A percentile compares a stretch with the other conserved stretches of the same genome.
Evolutionary conservation across 2,113 vertebrate genomes (phyloP).

Genomic region (Cyanistes caeruleus): DNA sequence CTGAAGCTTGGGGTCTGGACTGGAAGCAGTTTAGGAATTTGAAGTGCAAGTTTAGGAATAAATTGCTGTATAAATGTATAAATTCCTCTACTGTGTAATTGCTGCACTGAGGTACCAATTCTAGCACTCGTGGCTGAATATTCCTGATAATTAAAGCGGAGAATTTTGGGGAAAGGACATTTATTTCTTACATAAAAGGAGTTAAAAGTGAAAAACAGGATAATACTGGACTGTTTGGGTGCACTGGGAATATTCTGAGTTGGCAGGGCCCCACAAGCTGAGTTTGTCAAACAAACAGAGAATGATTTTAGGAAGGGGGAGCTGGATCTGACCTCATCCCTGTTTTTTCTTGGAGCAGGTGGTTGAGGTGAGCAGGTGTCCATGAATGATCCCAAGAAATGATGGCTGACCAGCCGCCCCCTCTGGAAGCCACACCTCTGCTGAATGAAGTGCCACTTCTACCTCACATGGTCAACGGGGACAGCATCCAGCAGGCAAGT

Average conservation of each 20-base stretch:
- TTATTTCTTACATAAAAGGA: not conserved
- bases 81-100: not conserved
- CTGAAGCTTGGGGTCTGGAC: not conserved
- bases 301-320: not conserved
- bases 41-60: not conserved
- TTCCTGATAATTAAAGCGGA: not conserved
- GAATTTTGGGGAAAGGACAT: not conserved
- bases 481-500: conserved; percentile 78
- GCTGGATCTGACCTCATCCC: fast-evolving
- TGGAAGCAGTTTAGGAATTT: not conserved
- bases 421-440: conserved; percentile 74
- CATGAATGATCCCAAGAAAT: conserved; percentile 76
- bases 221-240: not conserved
- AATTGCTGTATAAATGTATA: not conserved
- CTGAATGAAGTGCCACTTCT: conserved; percentile 79
- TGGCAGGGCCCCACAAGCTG: not conserved
- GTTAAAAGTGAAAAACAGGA: not conserved
- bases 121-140: not conserved
- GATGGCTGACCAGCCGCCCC: conserved; percentile 82
- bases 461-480: conserved; percentile 78
- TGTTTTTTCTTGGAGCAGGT: not conserved
- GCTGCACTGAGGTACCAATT: fast-evolving
- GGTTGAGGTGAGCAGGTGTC: conserved; percentile 56
- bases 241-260: not conserved
- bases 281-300: not conserved